Evolutionary conservation across 1,140 invertebrate species (phyloP).

Genomic region (Sinonovacula constricta): DNA sequence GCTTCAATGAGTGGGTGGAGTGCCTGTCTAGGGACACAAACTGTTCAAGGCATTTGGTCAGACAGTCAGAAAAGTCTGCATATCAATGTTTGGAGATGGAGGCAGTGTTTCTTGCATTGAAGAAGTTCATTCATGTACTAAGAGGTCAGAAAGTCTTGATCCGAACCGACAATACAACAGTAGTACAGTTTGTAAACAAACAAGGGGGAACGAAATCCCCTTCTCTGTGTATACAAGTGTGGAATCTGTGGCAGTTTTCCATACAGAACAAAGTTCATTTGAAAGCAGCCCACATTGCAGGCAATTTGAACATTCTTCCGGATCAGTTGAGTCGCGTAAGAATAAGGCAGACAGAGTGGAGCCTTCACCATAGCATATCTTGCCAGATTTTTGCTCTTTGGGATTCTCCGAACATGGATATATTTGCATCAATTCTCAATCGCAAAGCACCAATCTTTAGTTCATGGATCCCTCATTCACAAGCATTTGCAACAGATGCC

Average conservation of each 20-base stretch:
- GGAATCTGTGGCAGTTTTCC: conserved; percentile 6
- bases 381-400: conserved; percentile 1
- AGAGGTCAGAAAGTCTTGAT: conserved; percentile 11
- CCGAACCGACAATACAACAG: conserved; percentile 7
- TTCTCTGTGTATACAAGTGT: no score
- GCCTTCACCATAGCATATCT: conserved; percentile 18
- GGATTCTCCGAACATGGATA: neutral
- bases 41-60: conserved; percentile 18
- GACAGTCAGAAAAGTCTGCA: neutral
- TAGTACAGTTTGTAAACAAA: neutral
- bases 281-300: conserved; percentile 15
- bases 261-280: conserved; percentile 7
- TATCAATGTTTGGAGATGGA: conserved; percentile 28
- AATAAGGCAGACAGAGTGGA: conserved; percentile 13
- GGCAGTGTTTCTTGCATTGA: neutral
- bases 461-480: neutral
- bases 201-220: neutral
- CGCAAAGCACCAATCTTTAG: neutral
- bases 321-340: conserved; percentile 11
- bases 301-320: neutral
- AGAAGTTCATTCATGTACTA: neutral
- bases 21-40: conserved; percentile 9
- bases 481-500: conserved; percentile 13
- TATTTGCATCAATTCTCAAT: neutral
- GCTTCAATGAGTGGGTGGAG: neutral